phyloP scores from a whole-genome alignment of 2,113 vertebrate genomes.

The Xiphias gladius region DNA sequence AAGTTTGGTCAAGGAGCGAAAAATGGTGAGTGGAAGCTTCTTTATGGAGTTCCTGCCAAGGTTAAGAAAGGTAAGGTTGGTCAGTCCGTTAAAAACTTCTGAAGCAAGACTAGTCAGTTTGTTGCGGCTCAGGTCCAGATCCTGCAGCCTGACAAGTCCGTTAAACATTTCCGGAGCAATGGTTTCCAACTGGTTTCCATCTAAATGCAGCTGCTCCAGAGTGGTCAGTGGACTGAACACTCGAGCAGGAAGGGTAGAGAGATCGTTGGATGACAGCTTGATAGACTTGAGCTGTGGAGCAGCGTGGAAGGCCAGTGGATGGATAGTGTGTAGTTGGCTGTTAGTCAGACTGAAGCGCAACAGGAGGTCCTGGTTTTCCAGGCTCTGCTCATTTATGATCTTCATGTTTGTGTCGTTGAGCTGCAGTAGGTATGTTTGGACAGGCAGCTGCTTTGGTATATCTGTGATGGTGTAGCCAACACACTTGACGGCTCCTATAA shows the following conservation, averaged over 20 bases:
- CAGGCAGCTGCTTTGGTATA: slow-evolving; percentile 65
- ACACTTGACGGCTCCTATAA: slow-evolving; percentile 50
- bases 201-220: slow-evolving; percentile 86
- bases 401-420: slow-evolving; percentile 72
- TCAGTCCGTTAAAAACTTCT: slow-evolving; percentile 80
- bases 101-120: slow-evolving; percentile 70
- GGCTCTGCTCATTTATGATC: slow-evolving; percentile 77
- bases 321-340: slow-evolving; percentile 83
- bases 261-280: slow-evolving; percentile 83
- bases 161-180: slow-evolving; percentile 80
- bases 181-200: slow-evolving; percentile 81
- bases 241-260: slow-evolving; percentile 79
- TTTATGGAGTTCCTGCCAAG: slow-evolving; percentile 86
- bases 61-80: slow-evolving; percentile 84
- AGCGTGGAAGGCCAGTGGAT: slow-evolving; percentile 84
- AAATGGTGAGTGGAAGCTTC: slow-evolving; percentile 81
- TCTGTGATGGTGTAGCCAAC: slow-evolving; percentile 61
- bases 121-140: slow-evolving; percentile 87
- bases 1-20: slow-evolving; percentile 84
- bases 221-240: slow-evolving; percentile 81
- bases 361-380: slow-evolving; percentile 80
- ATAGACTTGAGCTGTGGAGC: slow-evolving; percentile 84
- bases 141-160: slow-evolving; percentile 75
- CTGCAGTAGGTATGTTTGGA: slow-evolving; percentile 56
- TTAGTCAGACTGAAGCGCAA: slow-evolving; percentile 82